Evolutionary conservation across 2,113 vertebrate genomes (phyloP), one percentile per base, ranked within the genome.

Genomic region (Capricornis sumatraensis): DNA sequence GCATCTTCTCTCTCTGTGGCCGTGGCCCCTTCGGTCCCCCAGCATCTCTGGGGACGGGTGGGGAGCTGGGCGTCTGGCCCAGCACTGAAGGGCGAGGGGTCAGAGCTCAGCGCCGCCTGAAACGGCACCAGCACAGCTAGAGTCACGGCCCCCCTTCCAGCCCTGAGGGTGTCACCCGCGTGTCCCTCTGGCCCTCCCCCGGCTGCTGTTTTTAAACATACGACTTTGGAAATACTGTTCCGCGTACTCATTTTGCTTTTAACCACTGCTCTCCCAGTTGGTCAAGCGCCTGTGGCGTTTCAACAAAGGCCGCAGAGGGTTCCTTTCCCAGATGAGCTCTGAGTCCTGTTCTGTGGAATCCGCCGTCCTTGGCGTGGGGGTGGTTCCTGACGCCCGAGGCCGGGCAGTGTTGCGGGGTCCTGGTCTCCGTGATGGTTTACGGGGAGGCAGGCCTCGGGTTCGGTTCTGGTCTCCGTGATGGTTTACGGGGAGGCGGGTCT

Each of bases 211-310:
- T 19, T 11, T 33, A 45, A 30, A 50, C 76, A 47, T 0, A 30
- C 2, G 27, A 2, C 17, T 17, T 16, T 19, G 13, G 45, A 33
- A 30, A 1, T 2, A 11, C 78, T 2, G 2, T 3, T 10, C 7
- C 0, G 2, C 28, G 0, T 0, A 0, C 15, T 19, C 15, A 0
- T 3, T 19, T 1, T 19, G 28, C 28, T 19, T 6, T 21, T 47
- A 12, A 12, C 28, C 23, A 0, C 19, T 19, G 78, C 28, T 17
- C 27, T 33, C 47, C 28, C 5, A 2, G 9, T 30, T 3, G 28
- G 2, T 5, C 2, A 19, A 3, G 16, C 12, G 9, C 16, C 3
- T 6, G 28, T 30, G 27, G 43, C 6, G 16, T 50, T 12, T 33
- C 9, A 30, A 0, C 9, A 4, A 4, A 64, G 2, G 9, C 45